phyloP scores from a whole-genome alignment of 1,140 invertebrate genomes.

The Euwallacea fornicatus region DNA sequence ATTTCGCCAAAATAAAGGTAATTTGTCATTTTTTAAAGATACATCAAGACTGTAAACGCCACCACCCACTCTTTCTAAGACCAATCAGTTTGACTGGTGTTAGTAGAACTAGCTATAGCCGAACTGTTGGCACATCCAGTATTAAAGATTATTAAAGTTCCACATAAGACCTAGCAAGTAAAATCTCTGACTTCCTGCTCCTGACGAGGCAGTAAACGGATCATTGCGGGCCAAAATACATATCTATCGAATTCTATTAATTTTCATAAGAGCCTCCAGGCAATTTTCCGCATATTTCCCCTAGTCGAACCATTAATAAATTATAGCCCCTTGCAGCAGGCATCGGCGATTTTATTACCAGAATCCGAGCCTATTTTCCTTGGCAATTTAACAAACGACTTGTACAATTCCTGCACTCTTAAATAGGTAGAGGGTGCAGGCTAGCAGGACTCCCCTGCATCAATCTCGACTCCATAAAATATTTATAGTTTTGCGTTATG shows the following conservation, averaged over 20 bases:
- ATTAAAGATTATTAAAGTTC: too few relatives aligned
- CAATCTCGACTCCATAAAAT: conserved; percentile 19
- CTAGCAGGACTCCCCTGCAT: conserved; percentile 19
- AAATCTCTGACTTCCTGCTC: too few relatives aligned
- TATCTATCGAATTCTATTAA: neutral
- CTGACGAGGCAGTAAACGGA: too few relatives aligned
- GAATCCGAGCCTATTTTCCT: conserved; percentile 12
- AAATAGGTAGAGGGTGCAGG: neutral
- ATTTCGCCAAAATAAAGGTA: too few relatives aligned
- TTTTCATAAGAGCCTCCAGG: neutral
- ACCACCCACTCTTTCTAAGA: too few relatives aligned
- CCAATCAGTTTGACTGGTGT: too few relatives aligned
- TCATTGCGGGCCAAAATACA: neutral
- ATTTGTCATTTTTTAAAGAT: too few relatives aligned
- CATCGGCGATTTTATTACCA: conserved; percentile 7
- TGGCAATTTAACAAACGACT: conserved; percentile 13
- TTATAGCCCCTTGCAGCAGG: neutral
- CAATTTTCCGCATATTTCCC: conserved; percentile 1
- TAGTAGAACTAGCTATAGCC: too few relatives aligned
- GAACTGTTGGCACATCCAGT: too few relatives aligned
- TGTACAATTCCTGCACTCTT: conserved; percentile 9
- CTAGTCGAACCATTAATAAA: conserved; percentile 10
- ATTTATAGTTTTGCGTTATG: conserved; percentile 26
- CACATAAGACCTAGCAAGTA: too few relatives aligned
- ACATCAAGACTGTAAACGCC: too few relatives aligned